Conservation (phyloP, 2,113 vertebrate genomes). For the Ptychochromis oligacanthus region DNA sequence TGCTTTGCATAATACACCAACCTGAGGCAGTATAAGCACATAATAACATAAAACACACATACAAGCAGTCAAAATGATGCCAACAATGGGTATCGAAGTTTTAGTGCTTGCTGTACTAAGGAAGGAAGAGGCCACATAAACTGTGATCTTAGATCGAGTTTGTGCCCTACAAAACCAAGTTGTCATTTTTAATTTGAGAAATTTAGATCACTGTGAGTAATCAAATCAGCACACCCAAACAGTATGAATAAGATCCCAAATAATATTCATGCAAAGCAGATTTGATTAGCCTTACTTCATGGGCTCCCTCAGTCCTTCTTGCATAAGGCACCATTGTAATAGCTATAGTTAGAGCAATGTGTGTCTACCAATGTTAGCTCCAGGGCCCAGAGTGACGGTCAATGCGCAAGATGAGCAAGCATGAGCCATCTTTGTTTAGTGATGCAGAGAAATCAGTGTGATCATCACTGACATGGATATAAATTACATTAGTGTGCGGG, state of each 20-base stretch:
- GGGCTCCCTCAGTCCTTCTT: conserved; percentile 8
- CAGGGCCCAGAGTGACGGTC: conserved; percentile 39
- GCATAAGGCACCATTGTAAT: conserved; percentile 29
- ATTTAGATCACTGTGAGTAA: conserved; percentile 42
- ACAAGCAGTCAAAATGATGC: conserved; percentile 60
- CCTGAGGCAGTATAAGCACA: conserved; percentile 52
- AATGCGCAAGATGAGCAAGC: conserved; percentile 50
- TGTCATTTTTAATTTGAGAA: conserved; percentile 39
- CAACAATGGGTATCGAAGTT: conserved; percentile 45
- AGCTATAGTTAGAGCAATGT: conserved; percentile 24
- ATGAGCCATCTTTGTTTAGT: conserved; percentile 54
- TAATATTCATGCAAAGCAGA: conserved; percentile 41
- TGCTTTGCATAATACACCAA: conserved; percentile 41
- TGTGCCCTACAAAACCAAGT: conserved; percentile 34
- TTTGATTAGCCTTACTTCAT: conserved; percentile 40
- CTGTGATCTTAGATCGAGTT: conserved; percentile 32
- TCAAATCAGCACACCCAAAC: conserved; percentile 52
- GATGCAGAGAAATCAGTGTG: conserved; percentile 41
- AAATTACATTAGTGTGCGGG: conserved; percentile 17
- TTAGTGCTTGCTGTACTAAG: conserved; percentile 62
- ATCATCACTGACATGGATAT: conserved; percentile 49
- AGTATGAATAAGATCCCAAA: conserved; percentile 39
- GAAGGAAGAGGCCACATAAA: conserved; percentile 72
- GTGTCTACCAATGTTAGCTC: conserved; percentile 30
- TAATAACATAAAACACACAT: conserved; percentile 55